Evolutionary conservation across 2,888 invertebrate genomes (phyloP).

Genomic region (Drosophila phalerata): DNA sequence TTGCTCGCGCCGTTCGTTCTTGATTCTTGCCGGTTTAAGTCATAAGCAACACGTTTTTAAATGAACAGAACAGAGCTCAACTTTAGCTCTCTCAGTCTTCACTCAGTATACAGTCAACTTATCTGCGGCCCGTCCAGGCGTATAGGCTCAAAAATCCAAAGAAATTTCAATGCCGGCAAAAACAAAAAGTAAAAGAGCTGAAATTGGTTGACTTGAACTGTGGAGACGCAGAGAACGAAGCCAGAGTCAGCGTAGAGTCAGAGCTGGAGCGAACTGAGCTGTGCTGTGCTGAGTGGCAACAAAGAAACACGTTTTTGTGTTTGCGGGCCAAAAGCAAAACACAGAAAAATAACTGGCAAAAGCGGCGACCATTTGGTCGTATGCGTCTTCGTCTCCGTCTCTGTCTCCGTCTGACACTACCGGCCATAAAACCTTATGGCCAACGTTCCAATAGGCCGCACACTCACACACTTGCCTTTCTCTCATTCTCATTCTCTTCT

Average conservation of each 20-base stretch:
- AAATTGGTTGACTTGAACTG: slow-evolving; percentile 20
- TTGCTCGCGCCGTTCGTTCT: slow-evolving; percentile 63
- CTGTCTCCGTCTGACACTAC: slow-evolving; percentile 38
- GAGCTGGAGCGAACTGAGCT: slow-evolving; percentile 24
- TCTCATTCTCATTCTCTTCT: neutral
- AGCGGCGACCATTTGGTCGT: slow-evolving; percentile 47
- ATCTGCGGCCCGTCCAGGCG: slow-evolving; percentile 18
- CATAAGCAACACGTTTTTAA: slow-evolving; percentile 55
- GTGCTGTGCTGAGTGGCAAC: slow-evolving; percentile 31
- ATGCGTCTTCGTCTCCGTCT: slow-evolving; percentile 6
- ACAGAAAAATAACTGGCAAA: slow-evolving; percentile 41
- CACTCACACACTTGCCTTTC: slow-evolving; percentile 31
- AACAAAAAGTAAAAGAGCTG: slow-evolving; percentile 18
- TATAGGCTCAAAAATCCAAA: slow-evolving; percentile 47
- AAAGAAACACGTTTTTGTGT: slow-evolving; percentile 78
- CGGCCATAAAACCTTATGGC: slow-evolving; percentile 78
- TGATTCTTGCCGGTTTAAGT: slow-evolving; percentile 42
- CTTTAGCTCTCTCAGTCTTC: slow-evolving; percentile 18
- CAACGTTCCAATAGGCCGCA: slow-evolving; percentile 78
- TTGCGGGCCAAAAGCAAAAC: slow-evolving; percentile 62
- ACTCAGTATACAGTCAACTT: slow-evolving; percentile 13
- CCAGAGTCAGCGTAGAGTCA: slow-evolving; percentile 3
- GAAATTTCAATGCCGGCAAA: slow-evolving; percentile 69
- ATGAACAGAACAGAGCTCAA: slow-evolving; percentile 20
- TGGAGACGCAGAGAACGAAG: slow-evolving; percentile 7